Evolutionary conservation across 2,113 vertebrate species (phyloP), one percentile per base, ranked within the genome.

Genomic region (Grammomys surdaster): DNA sequence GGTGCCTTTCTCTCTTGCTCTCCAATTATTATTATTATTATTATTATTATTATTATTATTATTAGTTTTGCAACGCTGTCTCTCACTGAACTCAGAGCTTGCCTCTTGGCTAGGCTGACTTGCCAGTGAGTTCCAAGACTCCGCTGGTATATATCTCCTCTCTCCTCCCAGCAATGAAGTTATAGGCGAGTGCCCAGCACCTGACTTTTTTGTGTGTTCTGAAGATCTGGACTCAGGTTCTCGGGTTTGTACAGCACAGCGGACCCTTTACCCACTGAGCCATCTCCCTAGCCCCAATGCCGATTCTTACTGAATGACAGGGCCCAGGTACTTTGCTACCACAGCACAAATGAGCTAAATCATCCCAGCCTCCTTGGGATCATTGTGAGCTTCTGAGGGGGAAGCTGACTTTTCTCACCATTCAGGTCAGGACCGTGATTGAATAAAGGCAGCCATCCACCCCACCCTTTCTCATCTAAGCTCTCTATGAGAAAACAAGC

Each of bases 401-500:
- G 24, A 7, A n/a, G 46, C 24, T 89, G 54, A 19, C 33, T 91
- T 75, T 63, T 51, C 63, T 65, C 3, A 0, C 12, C 70, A 69
- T 54, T 33, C 16, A 80, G 81, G 91, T 75, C 92, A 4, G 26
- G 89, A 51, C 87, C 19, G 7, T 90, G 82, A 92, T 17, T 58
- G 56, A 93, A 77, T 96, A 97, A 98, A 97, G 69, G 75, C 89
- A 94, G 85, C 89, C 73, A 67, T 9, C 87, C 16, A 2, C 90
- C 22, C 46, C 60, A 95, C 73, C 33, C 75, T 65, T 90, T 89
- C 95, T 97, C 75, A 72, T 86, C 98, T 88, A 90, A 58, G 86
- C 14, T 28, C 58, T 33, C 40, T 85, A 72, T 93, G 89, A 91
- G 93, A 96, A 97, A 97, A 95, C 63, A 51, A 73, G 80, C 89